These are phyloP conservation scores for Phthorimaea operculella DNA, from an alignment of 1,140 invertebrate species.

Conservation along the genomic window DNA sequence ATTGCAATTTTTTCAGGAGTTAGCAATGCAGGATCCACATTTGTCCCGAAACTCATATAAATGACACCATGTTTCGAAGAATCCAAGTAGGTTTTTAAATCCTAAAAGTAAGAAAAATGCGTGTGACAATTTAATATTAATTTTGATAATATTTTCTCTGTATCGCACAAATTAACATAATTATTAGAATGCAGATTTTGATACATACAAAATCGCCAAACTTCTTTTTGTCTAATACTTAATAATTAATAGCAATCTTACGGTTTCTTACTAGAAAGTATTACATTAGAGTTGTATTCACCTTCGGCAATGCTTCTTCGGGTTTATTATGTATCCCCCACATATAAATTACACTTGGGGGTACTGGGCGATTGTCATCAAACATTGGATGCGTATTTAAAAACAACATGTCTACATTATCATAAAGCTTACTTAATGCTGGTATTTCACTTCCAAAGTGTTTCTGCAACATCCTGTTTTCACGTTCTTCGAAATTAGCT, in stretches of 20 bases:
- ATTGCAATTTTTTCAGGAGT: conserved; percentile 26
- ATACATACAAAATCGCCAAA: too few species aligned
- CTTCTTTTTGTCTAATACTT: too few species aligned
- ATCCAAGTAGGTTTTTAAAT: conserved; percentile 63
- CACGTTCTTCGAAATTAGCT: neutral
- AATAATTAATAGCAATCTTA: too few species aligned
- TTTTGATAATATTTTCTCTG: too few species aligned
- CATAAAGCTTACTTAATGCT: conserved; percentile 44
- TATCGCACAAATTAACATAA: too few species aligned
- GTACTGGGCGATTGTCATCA: conserved; percentile 49
- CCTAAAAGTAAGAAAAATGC: too few species aligned
- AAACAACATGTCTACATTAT: conserved; percentile 67
- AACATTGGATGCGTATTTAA: conserved; percentile 61
- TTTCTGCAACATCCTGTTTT: neutral
- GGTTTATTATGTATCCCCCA: conserved; percentile 52
- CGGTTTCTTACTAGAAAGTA: too few species aligned
- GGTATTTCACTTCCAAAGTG: conserved; percentile 32
- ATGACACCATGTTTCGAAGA: conserved; percentile 65
- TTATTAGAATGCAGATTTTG: too few species aligned
- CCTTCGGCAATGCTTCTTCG: conserved; percentile 35
- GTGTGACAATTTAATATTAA: too few species aligned
- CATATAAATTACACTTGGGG: conserved; percentile 54
- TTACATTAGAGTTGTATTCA: conserved; percentile 14
- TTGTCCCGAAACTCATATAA: conserved; percentile 70
- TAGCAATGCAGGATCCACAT: conserved; percentile 47